Base-by-base conservation (phyloP, 2,888 invertebrate genomes). In the Pseudeuparius sepicola region DNA sequence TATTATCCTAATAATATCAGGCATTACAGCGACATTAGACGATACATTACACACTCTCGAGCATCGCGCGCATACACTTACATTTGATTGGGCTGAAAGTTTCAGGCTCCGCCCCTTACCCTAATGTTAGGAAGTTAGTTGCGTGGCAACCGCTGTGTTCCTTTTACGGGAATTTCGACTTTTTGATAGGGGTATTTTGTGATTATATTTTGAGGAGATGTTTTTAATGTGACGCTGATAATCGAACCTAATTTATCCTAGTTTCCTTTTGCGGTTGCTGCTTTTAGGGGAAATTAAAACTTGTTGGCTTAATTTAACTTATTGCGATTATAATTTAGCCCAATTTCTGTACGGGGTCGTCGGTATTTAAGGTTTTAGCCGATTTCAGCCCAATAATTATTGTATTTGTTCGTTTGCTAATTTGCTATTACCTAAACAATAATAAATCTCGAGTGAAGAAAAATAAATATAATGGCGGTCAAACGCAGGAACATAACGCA, bases 1-100 rank as follows among this genome's bases (percentile, higher is more conserved):
- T 60, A 61, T 62, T 62, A 61, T 60, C 57, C 55, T 58, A 56
- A 61, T 63, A 63, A 63, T 62, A 60, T 61, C 59, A 51, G 55
- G 55, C 60, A 63, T 63, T 63, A 63, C 63, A 59, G 60, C 53
- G 52, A 60, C 59, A 63, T 63, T 63, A 63, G 59, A 59, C 56
- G 60, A 58, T 59, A 59, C 59, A 61, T 61, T 61, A 59, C 60
- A 57, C 57, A 52, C 48, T 51, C 50, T 49, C 46, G 49, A 51
- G 51, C 51, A 42, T 49, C 56, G 60, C 58, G 59, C 59, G 56
- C 44, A 44, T 47, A 52, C 45, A 37, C 42, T 40, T 28, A 23
- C 18, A 32, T 45, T 33, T 41, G 44, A 61, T 61, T 61, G 61
- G 62, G 28, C 36, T 41, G 48, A 47, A 50, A 52, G 39, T 52